Evolutionary conservation across 64 coral and sea anemone species (phyloP), one percentile per base, ranked within the genome.

Genomic region (Montipora foliosa): DNA sequence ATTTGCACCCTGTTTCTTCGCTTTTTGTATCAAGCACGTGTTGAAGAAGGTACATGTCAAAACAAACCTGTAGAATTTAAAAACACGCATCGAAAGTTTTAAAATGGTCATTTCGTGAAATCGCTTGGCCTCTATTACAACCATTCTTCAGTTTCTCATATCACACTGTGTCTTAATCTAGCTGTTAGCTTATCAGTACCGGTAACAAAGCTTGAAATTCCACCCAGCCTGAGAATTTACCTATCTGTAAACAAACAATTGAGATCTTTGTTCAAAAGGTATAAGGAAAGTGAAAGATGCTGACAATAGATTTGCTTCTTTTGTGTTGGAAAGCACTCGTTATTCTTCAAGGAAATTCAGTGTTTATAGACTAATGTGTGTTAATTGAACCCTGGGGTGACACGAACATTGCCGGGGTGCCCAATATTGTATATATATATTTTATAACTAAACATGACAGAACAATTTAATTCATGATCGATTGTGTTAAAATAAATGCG

Each of bases 381-480:
- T 86, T 86, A 86, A 70, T 86, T 86, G 82, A 72, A 86, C 82
- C 82, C 82, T 20, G 29, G 46, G 82, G 82, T 47, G 82, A 85
- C 60, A 71, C 9, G 45, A 71, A 85, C 82, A 85, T 69, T 85
- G 37, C 37, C 37, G 37, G 67, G 82, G 82, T 85, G 82, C 67
- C 82, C 82, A n/a, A 85, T 17, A 25, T 45, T 49, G 69, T 85
- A 51, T 85, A 70, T 85, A 48, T 85, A 70, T 85, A 72, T 85
- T 85, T 71, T 49, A 85, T 85, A 70, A 51, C 45, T 24, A 71
- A 86, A 72, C 45, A 50, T 86, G 82, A 86, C 82, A 71, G 71
- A 7, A 86, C 82, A 51, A 68, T 67, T 72, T 44, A 61, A 71
- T 72, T 86, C 66, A 86, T 48, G 17, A 86, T 71, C 46, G 66